phyloP scores from a whole-genome alignment of 2,888 invertebrate genomes.

The Tineola bisselliella region DNA sequence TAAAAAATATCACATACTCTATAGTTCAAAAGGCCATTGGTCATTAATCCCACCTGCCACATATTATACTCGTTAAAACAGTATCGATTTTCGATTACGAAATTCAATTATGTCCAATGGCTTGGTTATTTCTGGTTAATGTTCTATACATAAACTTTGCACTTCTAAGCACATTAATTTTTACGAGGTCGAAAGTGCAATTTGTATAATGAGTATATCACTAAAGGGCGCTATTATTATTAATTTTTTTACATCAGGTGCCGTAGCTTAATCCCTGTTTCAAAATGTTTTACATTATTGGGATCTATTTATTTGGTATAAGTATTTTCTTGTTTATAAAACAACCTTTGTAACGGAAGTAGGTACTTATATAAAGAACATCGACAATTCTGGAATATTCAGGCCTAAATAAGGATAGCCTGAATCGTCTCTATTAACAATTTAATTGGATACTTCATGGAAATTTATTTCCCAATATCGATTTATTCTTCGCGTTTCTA shows the following conservation, averaged over 20 bases:
- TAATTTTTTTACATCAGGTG: no score
- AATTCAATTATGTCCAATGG: background rate
- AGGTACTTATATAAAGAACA: no score
- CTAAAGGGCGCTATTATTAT: background rate
- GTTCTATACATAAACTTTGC: background rate
- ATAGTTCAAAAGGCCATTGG: background rate
- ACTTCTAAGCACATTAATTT: background rate
- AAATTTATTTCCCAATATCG: background rate
- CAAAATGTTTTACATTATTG: no score
- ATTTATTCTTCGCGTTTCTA: background rate
- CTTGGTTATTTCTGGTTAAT: constrained; percentile 1
- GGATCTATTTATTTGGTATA: no score
- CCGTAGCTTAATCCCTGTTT: no score
- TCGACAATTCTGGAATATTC: no score
- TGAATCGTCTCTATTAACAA: no score
- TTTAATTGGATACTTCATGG: no score
- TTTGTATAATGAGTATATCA: background rate
- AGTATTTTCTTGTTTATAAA: no score
- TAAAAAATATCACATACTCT: no score
- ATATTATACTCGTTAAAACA: constrained; percentile 22
- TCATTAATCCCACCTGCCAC: constrained; percentile 24
- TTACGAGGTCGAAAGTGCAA: background rate
- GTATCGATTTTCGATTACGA: constrained; percentile 35
- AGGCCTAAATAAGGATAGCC: no score
- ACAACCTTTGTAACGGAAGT: no score